A percentile compares a stretch with the other conserved stretches of the same genome.
phyloP scores from a whole-genome alignment of 2,888 invertebrate genomes.

The Caenorhabditis panamensis region DNA sequence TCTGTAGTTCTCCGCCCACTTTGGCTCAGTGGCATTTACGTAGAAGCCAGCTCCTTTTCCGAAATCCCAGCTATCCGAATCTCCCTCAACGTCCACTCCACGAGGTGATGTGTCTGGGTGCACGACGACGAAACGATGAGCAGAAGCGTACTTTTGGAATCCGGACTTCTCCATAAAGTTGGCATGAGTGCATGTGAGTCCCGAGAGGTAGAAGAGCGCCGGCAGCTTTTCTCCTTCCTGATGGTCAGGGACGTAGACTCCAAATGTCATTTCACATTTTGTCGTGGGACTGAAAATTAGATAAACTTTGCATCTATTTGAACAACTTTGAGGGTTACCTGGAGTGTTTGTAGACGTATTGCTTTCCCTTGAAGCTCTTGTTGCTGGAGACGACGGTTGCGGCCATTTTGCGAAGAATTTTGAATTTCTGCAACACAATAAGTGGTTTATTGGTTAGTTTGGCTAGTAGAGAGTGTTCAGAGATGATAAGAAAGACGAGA shows the following conservation, averaged over 20 bases:
- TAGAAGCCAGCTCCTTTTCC: conserved; percentile 96
- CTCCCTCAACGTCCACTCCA: conserved; percentile 91
- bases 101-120: conserved; percentile 91
- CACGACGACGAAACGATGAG: conserved; percentile 87
- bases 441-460: background rate
- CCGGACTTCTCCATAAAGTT: conserved; percentile 97
- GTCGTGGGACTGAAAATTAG: conserved; percentile 85
- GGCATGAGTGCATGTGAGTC: conserved; percentile 92
- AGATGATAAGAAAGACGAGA: conserved; percentile 3
- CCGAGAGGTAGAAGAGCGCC: conserved; percentile 77
- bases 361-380: conserved; percentile 31
- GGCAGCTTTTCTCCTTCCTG: conserved; percentile 77
- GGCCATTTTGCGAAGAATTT: conserved; percentile 57
- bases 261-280: conserved; percentile 94
- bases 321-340: conserved; percentile 22
- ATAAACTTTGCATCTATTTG: too few species aligned
- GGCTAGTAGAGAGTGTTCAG: background rate
- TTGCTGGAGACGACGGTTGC: conserved; percentile 51
- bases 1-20: conserved; percentile 93
- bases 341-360: conserved; percentile 26
- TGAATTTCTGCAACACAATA: conserved; percentile 9
- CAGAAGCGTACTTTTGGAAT: conserved; percentile 90
- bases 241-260: conserved; percentile 91
- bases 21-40: conserved; percentile 91
- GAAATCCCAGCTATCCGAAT: conserved; percentile 94